Conservation (phyloP, 2,113 vertebrate species). For the Channa maculata region DNA sequence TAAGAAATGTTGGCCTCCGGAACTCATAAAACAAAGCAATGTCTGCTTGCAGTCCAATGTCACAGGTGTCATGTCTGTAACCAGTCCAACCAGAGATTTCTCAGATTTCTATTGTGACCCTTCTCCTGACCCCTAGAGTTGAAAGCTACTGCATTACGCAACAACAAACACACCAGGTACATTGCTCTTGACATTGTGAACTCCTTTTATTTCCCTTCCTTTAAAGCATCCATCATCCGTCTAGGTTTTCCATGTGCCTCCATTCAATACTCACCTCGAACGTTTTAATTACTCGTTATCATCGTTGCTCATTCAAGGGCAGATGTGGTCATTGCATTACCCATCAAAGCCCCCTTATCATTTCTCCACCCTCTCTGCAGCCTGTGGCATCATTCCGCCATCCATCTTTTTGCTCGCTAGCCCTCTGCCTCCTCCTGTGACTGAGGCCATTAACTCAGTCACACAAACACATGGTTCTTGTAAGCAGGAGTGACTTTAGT, state of each 20-base stretch:
- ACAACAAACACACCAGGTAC: neutral
- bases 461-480: conserved; percentile 36
- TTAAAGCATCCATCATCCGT: conserved; percentile 11
- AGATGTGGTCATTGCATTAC: conserved; percentile 47
- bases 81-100: no score
- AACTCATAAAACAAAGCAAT: neutral
- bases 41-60: neutral
- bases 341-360: conserved; percentile 27
- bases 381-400: conserved; percentile 16
- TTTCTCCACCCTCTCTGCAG: neutral
- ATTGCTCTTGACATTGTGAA: neutral
- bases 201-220: neutral
- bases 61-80: no score
- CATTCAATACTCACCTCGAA: conserved; percentile 13
- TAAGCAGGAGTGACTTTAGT: conserved; percentile 31
- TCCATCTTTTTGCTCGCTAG: conserved; percentile 53
- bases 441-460: conserved; percentile 56
- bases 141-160: neutral
- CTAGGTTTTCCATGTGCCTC: neutral
- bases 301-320: conserved; percentile 14
- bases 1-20: no score
- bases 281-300: conserved; percentile 33
- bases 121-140: neutral
- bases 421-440: conserved; percentile 40
- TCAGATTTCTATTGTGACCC: neutral